Evolutionary conservation across 2,797 vertebrate genomes (phyloP).

Genomic region (Chelonia mydas): DNA sequence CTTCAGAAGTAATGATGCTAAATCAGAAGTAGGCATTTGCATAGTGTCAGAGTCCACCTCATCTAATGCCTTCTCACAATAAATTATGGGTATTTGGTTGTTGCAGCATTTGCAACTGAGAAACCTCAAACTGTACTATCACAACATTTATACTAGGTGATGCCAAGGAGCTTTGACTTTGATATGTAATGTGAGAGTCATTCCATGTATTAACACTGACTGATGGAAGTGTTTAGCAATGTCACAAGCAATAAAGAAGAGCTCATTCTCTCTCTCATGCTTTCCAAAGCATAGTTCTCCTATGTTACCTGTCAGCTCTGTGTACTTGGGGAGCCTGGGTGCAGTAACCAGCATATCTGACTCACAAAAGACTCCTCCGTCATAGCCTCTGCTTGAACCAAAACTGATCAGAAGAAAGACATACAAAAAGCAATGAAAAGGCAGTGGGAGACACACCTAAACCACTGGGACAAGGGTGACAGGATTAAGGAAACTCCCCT

Average conservation of each 20-base stretch:
- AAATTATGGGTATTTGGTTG: conserved; percentile 6
- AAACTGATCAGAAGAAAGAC: no score
- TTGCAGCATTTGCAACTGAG: not conserved
- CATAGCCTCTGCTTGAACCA: no score
- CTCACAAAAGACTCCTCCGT: no score
- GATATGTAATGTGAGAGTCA: not conserved
- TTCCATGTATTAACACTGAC: conserved; percentile 2
- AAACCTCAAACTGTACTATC: not conserved
- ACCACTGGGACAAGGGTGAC: no score
- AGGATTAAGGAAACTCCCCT: no score
- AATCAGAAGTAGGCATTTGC: conserved; percentile 27
- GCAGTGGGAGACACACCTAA: no score
- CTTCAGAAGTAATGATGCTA: conserved; percentile 8
- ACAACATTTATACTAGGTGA: rapidly evolving
- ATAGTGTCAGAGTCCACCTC: conserved; percentile 4
- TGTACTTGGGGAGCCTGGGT: no score
- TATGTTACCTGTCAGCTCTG: not conserved
- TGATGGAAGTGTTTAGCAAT: conserved; percentile 30
- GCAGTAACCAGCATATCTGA: no score
- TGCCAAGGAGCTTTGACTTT: not conserved
- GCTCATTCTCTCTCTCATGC: not conserved
- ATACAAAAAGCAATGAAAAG: no score
- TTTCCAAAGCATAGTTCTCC: not conserved
- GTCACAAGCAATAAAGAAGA: not conserved
- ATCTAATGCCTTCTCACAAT: conserved; percentile 27